A percentile compares a stretch with the other conserved stretches of the same genome.
Conservation (phyloP, 2,797 vertebrate genomes). For the Lacerta viridis region DNA sequence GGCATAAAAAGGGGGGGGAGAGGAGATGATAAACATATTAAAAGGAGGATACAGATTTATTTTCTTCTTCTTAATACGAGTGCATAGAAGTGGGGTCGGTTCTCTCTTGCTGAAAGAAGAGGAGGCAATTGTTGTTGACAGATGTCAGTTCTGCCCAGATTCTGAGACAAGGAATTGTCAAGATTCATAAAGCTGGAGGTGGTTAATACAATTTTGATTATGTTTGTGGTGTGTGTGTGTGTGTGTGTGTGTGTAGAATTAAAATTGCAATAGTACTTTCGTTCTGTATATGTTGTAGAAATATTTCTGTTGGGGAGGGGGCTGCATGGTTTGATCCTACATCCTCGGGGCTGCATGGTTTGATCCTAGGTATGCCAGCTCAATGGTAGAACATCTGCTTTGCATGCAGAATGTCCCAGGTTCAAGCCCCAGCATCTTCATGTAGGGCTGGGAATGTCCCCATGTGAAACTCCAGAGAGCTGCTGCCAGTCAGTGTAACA, state of each 20-base stretch:
- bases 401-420: too few species aligned
- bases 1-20: neutral
- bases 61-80: conserved; percentile 15
- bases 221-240: too few species aligned
- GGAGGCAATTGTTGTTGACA: conserved; percentile 52
- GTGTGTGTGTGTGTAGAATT: neutral
- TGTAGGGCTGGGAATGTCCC: too few species aligned
- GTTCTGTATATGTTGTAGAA: neutral
- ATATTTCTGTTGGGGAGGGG: neutral
- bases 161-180: conserved; percentile 64
- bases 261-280: neutral
- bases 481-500: too few species aligned
- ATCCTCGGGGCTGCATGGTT: neutral
- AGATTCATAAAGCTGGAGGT: neutral
- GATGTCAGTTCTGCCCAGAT: conserved; percentile 46
- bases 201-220: neutral
- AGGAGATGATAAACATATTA: conserved; percentile 55
- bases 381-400: too few species aligned
- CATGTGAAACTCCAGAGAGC: too few species aligned
- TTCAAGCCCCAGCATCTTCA: too few species aligned
- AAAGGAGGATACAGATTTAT: conserved; percentile 43
- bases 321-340: neutral
- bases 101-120: conserved; percentile 24
- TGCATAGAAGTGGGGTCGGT: conserved; percentile 39
- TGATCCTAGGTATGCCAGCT: neutral